phyloP scores from a whole-genome alignment of 2,888 invertebrate species.

The Sesia apiformis region DNA sequence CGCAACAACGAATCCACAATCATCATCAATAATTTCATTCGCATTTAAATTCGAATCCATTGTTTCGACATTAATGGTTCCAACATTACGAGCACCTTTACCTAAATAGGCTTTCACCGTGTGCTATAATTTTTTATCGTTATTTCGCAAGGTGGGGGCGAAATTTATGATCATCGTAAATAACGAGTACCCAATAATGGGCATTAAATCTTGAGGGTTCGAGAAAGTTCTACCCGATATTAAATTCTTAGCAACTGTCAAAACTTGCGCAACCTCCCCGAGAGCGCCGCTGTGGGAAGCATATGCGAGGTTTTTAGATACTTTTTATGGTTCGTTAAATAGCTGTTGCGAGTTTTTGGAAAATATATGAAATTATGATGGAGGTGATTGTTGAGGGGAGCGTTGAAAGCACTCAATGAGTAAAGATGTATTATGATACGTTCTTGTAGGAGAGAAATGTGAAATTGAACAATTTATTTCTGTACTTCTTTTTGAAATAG shows the following conservation, averaged over 20 bases:
- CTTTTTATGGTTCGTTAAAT: background rate
- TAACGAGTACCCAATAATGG: conserved; percentile 43
- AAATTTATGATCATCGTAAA: conserved; percentile 41
- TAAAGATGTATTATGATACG: too few species aligned
- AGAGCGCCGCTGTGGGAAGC: background rate
- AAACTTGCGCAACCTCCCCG: conserved; percentile 13
- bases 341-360: background rate
- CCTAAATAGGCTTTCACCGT: background rate
- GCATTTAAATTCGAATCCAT: too few species aligned
- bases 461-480: too few species aligned
- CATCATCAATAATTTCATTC: too few species aligned
- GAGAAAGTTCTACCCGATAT: conserved; percentile 17
- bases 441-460: too few species aligned
- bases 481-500: too few species aligned
- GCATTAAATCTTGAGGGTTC: conserved; percentile 31
- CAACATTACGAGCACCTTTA: too few species aligned
- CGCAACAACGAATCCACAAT: too few species aligned
- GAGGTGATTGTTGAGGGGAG: too few species aligned
- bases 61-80: too few species aligned
- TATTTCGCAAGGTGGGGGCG: conserved; percentile 20
- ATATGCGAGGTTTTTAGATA: background rate
- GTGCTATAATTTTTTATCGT: conserved; percentile 23
- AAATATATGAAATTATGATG: too few species aligned
- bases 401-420: too few species aligned
- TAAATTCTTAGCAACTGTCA: conserved; percentile 29